These are phyloP conservation scores for Ormyrus thymus DNA, from an alignment of 2,888 invertebrate genomes.

Conservation along the genomic window DNA sequence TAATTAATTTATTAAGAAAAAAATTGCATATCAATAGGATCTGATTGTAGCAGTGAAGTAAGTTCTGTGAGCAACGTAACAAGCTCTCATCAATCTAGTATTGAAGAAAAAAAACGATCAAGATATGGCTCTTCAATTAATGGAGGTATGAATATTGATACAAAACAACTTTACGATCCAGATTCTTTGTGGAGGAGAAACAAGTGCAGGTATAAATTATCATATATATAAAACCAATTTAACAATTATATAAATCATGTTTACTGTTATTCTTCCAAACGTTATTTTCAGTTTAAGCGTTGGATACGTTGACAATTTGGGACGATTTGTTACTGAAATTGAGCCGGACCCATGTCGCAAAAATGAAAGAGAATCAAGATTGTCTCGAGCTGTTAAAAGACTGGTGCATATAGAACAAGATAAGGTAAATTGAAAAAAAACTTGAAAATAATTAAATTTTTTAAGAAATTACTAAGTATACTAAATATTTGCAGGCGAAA, in stretches of 20 bases:
- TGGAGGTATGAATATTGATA: conserved; percentile 85
- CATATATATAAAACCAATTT: background rate
- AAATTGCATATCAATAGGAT: conserved; percentile 73
- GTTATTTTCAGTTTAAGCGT: conserved; percentile 84
- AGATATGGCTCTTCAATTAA: conserved; percentile 56
- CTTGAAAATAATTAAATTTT: background rate
- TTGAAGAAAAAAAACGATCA: conserved; percentile 53
- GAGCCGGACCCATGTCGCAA: conserved; percentile 84
- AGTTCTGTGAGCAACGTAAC: conserved; percentile 75
- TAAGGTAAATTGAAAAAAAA: conserved; percentile 76
- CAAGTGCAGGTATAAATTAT: conserved; percentile 76
- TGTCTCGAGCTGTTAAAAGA: conserved; percentile 83
- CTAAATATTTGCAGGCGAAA: conserved; percentile 78
- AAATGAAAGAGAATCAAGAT: conserved; percentile 76
- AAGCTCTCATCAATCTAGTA: conserved; percentile 52
- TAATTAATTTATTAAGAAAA: background rate
- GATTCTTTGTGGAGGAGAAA: conserved; percentile 91
- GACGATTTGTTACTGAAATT: conserved; percentile 93
- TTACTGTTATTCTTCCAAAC: background rate
- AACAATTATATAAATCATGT: conserved; percentile 1
- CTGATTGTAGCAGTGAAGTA: conserved; percentile 88
- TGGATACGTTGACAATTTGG: conserved; percentile 90
- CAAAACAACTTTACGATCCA: conserved; percentile 88
- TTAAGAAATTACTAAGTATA: background rate
- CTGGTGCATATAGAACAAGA: conserved; percentile 90